phyloP scores from a whole-genome alignment of 1,140 invertebrate species.

The Colletes latitarsis region DNA sequence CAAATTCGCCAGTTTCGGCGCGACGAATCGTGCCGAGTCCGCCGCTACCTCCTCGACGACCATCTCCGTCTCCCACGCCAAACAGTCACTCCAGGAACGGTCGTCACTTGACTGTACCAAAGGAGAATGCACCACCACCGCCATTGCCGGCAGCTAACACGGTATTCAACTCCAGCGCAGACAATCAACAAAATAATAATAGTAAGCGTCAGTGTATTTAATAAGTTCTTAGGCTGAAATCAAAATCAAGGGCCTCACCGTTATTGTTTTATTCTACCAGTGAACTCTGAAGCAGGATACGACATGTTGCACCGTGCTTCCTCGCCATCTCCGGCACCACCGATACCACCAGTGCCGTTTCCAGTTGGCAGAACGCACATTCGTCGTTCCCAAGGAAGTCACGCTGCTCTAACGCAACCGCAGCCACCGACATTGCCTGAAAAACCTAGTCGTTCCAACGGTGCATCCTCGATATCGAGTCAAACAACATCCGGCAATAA shows the following conservation, averaged over 20 bases:
- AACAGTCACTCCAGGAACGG: conserved; percentile 71
- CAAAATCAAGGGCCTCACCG: too few relatives aligned
- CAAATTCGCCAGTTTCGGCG: conserved; percentile 76
- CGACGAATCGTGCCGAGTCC: conserved; percentile 82
- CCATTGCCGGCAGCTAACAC: conserved; percentile 72
- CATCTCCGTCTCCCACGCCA: conserved; percentile 81
- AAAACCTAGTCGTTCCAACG: conserved; percentile 66
- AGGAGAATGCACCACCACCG: conserved; percentile 78
- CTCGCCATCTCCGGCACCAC: conserved; percentile 71
- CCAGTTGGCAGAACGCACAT: conserved; percentile 66
- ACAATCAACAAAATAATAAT: conserved; percentile 76
- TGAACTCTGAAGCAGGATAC: conserved; percentile 76
- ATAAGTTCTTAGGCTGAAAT: too few relatives aligned
- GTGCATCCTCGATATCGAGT: conserved; percentile 47
- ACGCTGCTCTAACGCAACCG: conserved; percentile 16
- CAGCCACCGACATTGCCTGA: conserved; percentile 72
- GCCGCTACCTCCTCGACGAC: conserved; percentile 85
- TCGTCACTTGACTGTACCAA: conserved; percentile 79
- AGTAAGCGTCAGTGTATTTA: conserved; percentile 56
- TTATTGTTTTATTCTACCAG: conserved; percentile 47
- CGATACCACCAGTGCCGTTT: conserved; percentile 69
- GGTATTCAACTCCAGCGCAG: conserved; percentile 64
- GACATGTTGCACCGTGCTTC: conserved; percentile 79
- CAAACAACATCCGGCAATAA: conserved; percentile 58
- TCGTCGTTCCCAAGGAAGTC: conserved; percentile 56